Base-by-base conservation (phyloP, 2,888 invertebrate species). In the Ophion ventricosus region DNA sequence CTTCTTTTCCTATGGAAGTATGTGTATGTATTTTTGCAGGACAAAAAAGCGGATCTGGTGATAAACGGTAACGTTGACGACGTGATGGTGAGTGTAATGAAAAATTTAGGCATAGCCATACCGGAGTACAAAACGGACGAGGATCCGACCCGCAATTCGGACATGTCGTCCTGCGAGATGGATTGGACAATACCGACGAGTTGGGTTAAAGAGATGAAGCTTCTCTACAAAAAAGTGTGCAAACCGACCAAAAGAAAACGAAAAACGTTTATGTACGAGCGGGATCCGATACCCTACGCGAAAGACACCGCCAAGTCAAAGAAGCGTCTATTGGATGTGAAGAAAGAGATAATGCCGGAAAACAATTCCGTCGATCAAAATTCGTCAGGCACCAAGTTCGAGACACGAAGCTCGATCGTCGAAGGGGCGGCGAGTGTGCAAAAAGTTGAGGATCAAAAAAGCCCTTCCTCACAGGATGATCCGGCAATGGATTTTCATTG, bases 1-100 rank as follows among this genome's bases (percentile, higher is more conserved):
- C 35, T 8, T 35, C 35, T 35, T 35, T 5, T 35, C 35, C 35
- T 8, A 35, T 8, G 35, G 35, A 35, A 35, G 8, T 35, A 8
- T 35, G 35, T 35, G 35, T 5, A 8, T 35, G 8, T 35, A 8
- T 35, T 35, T 35, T 95, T 95, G 63, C 91, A 98, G 97, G 98
- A 99, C 91, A 97, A 97, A 91, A 97, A 98, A 94, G 97, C 98
- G 29, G 97, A 98, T 93, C 93, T 99, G 82, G 95, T 97, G 69
- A 98, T 99, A 87, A 96, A 98, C 90, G 95, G 97, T 20, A 98
- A 98, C 93, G 97, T 98, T 0, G 99, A 99, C 93, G 96, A 96
- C 79, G 95, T 99, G 69, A 94, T 98, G 89, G 94, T 94, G 81
- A 96, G 95, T 91, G 94, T 98, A 0, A 96, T 97, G 95, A 95